A percentile compares a stretch with the other conserved stretches of the same genome.
These are phyloP conservation scores for Drosophila aff. DNA, from an alignment of 1,140 invertebrate genomes.

Conservation along the genomic window DNA sequence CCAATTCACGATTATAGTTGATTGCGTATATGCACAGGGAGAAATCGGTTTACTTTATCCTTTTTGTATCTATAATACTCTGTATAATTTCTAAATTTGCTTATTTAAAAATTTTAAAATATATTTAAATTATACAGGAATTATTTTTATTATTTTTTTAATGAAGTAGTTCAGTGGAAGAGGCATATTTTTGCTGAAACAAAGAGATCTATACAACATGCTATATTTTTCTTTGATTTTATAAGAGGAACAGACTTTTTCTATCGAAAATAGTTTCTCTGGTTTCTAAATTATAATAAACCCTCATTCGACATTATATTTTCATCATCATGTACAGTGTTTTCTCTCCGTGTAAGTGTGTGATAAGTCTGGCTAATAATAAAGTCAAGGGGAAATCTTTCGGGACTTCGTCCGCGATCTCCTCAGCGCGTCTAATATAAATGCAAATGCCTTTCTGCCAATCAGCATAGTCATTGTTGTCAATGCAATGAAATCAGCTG, in stretches of 20 bases:
- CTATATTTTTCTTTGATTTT: no score
- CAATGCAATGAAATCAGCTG: constrained; percentile 64
- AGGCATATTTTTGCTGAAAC: background rate
- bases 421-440: constrained; percentile 44
- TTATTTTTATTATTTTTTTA: no score
- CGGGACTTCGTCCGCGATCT: constrained; percentile 5
- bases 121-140: no score
- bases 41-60: background rate
- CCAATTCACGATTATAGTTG: constrained; percentile 42
- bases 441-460: constrained; percentile 60
- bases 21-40: constrained; percentile 25
- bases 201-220: no score
- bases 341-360: constrained; percentile 14
- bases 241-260: no score
- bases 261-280: background rate
- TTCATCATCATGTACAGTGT: no score
- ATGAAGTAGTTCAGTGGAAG: fast-evolving
- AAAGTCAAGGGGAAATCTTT: constrained; percentile 54
- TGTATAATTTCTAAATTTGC: background rate
- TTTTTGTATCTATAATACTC: background rate
- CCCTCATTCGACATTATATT: no score
- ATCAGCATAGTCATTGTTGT: constrained; percentile 52
- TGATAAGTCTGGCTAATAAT: constrained; percentile 52
- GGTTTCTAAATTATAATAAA: background rate
- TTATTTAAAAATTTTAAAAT: background rate